Percentiles rank a stretch among this genome's conserved stretches.
Evolutionary conservation across 1,140 invertebrate species (phyloP).

Genomic region (Cataglyphis hispanica): DNA sequence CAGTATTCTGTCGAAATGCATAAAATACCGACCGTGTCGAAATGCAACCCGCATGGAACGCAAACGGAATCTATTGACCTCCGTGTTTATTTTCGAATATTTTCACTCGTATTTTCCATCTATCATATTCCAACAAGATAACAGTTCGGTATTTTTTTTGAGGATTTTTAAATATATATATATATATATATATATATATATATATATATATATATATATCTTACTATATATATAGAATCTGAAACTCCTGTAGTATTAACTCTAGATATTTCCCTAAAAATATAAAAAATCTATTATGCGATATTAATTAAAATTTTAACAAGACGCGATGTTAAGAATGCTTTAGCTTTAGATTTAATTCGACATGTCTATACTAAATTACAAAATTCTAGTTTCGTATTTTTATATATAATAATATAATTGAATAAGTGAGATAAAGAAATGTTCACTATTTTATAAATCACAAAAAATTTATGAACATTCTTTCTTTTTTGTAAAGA

Average conservation of each 20-base stretch:
- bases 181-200: not conserved
- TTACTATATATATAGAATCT: not conserved
- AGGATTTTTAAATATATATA: slow-evolving; percentile 25
- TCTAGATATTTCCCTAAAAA: not conserved
- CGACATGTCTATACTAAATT: no score
- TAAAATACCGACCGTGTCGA: slow-evolving; percentile 49
- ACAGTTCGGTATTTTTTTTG: not conserved
- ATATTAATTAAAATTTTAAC: slow-evolving; percentile 2
- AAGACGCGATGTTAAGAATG: not conserved
- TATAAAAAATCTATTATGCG: not conserved
- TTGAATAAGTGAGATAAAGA: not conserved
- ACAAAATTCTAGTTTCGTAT: not conserved
- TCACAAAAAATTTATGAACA: not conserved
- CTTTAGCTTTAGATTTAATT: not conserved
- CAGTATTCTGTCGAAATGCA: slow-evolving; percentile 51
- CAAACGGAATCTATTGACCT: slow-evolving; percentile 43
- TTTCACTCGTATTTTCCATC: slow-evolving; percentile 29
- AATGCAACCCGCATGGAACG: slow-evolving; percentile 43
- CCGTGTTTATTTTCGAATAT: slow-evolving; percentile 48
- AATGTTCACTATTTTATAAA: not conserved
- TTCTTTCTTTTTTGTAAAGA: not conserved
- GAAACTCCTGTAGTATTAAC: not conserved
- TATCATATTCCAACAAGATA: slow-evolving; percentile 3
- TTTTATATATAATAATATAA: not conserved
- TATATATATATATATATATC: not conserved